These are phyloP conservation scores for Montipora sp. DNA, from an alignment of 64 coral and sea anemone species.

Conservation along the genomic window DNA sequence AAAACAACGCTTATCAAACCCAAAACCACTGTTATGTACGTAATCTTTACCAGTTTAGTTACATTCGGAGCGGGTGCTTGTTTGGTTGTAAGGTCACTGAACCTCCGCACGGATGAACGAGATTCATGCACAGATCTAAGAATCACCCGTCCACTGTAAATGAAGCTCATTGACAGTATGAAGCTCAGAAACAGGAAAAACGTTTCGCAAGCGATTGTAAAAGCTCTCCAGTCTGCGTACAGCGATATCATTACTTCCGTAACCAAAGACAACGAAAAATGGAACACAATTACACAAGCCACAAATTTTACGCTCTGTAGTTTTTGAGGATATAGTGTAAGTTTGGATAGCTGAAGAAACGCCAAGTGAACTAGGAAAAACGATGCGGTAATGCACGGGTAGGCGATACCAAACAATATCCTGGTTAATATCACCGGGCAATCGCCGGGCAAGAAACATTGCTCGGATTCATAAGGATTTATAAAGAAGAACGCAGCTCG, in stretches of 20 bases:
- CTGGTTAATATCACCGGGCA: constrained; percentile 81
- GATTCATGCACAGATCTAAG: constrained; percentile 63
- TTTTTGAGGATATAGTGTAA: constrained; percentile 76
- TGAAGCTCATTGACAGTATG: constrained; percentile 68
- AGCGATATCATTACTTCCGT: constrained; percentile 62
- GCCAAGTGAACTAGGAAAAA: constrained; percentile 82
- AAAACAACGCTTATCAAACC: constrained; percentile 63
- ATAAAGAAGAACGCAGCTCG: constrained; percentile 86
- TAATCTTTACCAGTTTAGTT: constrained; percentile 81
- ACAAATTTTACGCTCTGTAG: constrained; percentile 81
- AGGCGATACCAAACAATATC: constrained; percentile 69
- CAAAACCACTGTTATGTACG: constrained; percentile 71
- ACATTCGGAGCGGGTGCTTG: constrained; percentile 37
- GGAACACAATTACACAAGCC: constrained; percentile 44
- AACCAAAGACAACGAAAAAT: constrained; percentile 63
- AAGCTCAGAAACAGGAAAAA: constrained; percentile 83
- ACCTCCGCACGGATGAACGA: constrained; percentile 2
- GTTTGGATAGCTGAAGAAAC: constrained; percentile 83
- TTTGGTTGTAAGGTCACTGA: background rate
- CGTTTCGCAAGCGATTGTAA: constrained; percentile 73
- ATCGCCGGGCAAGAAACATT: constrained; percentile 59
- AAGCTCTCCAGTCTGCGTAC: constrained; percentile 50
- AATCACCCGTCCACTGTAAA: constrained; percentile 74
- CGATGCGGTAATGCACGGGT: constrained; percentile 75
- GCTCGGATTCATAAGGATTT: constrained; percentile 86